Conservation (phyloP, 30 jellyfish, hydroid and myxozoan species). For the Pelagia noctiluca region DNA sequence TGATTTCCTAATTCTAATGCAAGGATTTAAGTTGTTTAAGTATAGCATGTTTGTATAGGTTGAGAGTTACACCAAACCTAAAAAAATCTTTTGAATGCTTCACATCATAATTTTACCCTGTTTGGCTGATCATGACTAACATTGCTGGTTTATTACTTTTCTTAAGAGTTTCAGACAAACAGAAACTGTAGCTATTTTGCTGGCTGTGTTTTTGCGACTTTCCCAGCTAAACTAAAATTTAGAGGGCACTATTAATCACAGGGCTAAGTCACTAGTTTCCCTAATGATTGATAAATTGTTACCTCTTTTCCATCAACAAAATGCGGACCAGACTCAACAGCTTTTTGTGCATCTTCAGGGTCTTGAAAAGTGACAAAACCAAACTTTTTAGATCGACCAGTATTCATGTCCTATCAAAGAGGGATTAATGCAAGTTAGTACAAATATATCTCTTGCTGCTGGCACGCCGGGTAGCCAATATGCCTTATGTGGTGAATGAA, state of each 20-base stretch:
- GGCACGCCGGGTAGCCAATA: not conserved
- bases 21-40: no score
- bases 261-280: no score
- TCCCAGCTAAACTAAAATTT: not conserved
- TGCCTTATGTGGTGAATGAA: no score
- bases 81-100: no score
- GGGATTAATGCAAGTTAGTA: not conserved
- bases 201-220: not conserved
- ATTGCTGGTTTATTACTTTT: not conserved
- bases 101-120: no score
- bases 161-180: not conserved
- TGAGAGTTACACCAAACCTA: no score
- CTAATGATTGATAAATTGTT: not conserved
- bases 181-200: not conserved
- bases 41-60: no score
- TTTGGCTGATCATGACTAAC: no score
- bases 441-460: not conserved
- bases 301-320: slow-evolving; percentile 71
- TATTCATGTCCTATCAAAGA: slow-evolving; percentile 47
- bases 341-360: slow-evolving; percentile 54
- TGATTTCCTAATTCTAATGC: no score
- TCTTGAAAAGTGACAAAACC: slow-evolving; percentile 62
- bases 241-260: no score
- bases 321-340: slow-evolving; percentile 54
- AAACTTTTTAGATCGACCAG: slow-evolving; percentile 73